Conservation (phyloP, 2,888 invertebrate genomes). For the Pachycephus smyrnensis region DNA sequence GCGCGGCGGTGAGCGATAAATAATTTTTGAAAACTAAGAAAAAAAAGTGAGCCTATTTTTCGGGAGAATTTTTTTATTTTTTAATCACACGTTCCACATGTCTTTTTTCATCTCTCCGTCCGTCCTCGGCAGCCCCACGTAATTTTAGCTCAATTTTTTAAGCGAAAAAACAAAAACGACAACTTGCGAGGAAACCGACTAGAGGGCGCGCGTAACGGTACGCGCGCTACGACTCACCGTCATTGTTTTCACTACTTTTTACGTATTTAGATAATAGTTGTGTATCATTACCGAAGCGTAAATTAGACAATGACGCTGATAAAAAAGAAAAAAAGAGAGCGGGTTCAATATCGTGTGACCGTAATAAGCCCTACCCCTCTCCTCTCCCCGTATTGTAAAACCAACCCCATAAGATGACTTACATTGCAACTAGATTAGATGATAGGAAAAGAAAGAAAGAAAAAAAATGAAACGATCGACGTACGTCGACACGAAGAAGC, state of each 20-base stretch:
- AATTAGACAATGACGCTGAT: too few relatives aligned
- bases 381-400: too few relatives aligned
- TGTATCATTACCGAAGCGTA: background rate
- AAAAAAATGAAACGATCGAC: background rate
- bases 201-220: conserved; percentile 14
- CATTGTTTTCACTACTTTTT: conserved; percentile 38
- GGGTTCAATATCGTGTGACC: too few relatives aligned
- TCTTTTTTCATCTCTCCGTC: conserved; percentile 7
- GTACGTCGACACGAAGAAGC: background rate
- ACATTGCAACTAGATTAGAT: background rate
- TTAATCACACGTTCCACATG: conserved; percentile 2
- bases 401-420: too few relatives aligned
- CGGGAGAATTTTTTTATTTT: background rate
- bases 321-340: too few relatives aligned
- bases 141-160: conserved; percentile 23
- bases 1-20: too few relatives aligned
- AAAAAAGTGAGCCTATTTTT: background rate
- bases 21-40: too few relatives aligned
- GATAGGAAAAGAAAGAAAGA: background rate
- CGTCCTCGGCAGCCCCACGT: background rate
- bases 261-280: conserved; percentile 14
- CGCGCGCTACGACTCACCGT: conserved; percentile 24
- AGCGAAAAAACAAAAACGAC: conserved; percentile 11
- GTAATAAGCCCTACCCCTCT: too few relatives aligned
- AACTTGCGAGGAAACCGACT: background rate